Conservation (phyloP, 2,797 vertebrate species). For the Liparis tanakae region DNA sequence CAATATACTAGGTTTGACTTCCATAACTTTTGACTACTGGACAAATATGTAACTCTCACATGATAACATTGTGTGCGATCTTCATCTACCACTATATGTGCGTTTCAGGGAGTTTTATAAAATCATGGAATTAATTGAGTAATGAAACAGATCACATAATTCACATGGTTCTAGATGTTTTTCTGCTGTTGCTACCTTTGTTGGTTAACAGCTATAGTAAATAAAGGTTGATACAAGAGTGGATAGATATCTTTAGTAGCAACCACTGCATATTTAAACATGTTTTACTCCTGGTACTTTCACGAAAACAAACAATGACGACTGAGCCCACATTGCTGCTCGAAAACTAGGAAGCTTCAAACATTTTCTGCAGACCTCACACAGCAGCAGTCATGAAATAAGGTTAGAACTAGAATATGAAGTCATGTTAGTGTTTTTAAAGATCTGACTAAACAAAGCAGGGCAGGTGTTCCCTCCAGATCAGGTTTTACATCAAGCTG, state of each 20-base stretch:
- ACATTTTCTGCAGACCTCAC: constrained; percentile 38
- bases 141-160: constrained; percentile 21
- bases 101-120: constrained; percentile 28
- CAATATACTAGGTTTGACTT: constrained; percentile 19
- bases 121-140: constrained; percentile 16
- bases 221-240: not conserved
- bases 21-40: constrained; percentile 1
- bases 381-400: constrained; percentile 41
- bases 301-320: constrained; percentile 2
- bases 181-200: constrained; percentile 19
- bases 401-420: constrained; percentile 36
- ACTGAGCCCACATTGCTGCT: constrained; percentile 22
- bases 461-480: constrained; percentile 22
- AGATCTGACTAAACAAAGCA: constrained; percentile 34
- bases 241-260: not conserved
- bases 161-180: constrained; percentile 2
- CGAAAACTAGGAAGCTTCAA: constrained; percentile 23
- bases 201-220: constrained; percentile 11
- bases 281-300: not conserved
- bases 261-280: not conserved
- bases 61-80: not conserved
- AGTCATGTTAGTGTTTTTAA: constrained; percentile 19
- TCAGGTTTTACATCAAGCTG: constrained; percentile 39
- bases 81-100: not conserved
- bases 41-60: constrained; percentile 44